Percentiles rank a stretch among this genome's conserved stretches.
phyloP scores from a whole-genome alignment of 2,888 invertebrate genomes.

The Hanleya hanleyi region DNA sequence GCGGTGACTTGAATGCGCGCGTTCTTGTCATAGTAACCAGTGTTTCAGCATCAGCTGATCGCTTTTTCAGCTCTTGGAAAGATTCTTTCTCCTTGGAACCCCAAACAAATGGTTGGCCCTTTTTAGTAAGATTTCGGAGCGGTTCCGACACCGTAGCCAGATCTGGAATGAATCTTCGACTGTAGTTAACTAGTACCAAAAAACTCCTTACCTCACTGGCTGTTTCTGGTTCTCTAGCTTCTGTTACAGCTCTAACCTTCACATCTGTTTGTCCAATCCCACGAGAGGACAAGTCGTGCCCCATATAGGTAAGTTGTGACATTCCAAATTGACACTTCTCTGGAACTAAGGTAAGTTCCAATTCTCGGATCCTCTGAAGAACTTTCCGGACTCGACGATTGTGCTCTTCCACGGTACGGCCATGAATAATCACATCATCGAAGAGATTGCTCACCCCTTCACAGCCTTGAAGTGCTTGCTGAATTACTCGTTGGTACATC shows the following conservation, averaged over 20 bases:
- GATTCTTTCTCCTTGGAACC: conserved; percentile 2
- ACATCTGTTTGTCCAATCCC: conserved; percentile 17
- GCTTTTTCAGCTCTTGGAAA: conserved; percentile 21
- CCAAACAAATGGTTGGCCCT: not conserved
- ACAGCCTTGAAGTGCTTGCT: no score
- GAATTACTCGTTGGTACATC: no score
- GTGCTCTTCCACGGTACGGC: conserved; percentile 31
- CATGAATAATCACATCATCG: conserved; percentile 42
- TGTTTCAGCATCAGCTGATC: not conserved
- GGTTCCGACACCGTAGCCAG: conserved; percentile 23
- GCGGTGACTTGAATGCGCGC: conserved; percentile 17
- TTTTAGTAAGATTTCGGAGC: not conserved
- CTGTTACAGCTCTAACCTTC: conserved; percentile 19
- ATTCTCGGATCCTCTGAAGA: conserved; percentile 29
- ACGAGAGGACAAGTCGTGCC: conserved; percentile 22
- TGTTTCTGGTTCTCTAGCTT: conserved; percentile 23
- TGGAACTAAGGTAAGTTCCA: conserved; percentile 39
- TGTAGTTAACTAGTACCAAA: conserved; percentile 22
- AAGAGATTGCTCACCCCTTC: no score
- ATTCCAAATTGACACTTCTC: conserved; percentile 42
- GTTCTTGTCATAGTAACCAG: conserved; percentile 24
- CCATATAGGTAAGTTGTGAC: conserved; percentile 21
- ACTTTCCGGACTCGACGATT: conserved; percentile 25
- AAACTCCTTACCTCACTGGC: conserved; percentile 19
- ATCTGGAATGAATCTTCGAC: conserved; percentile 17